Percentiles rank a stretch among this genome's conserved stretches.
Conservation (phyloP, 1,140 invertebrate species). For the Lethrus apterus region DNA sequence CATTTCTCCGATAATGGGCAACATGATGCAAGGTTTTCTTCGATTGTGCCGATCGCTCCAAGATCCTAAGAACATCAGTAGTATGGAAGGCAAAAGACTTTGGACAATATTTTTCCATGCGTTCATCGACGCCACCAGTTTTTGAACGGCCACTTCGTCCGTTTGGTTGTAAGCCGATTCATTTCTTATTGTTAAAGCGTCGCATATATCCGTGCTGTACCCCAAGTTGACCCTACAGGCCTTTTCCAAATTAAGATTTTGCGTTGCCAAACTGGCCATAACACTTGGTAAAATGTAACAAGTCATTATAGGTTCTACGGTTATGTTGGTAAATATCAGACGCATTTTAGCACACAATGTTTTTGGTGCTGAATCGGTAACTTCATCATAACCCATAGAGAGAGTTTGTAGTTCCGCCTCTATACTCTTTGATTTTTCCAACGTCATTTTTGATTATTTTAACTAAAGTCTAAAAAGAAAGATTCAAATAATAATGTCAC, state of each 20-base stretch:
- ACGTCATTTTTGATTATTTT: constrained; percentile 27
- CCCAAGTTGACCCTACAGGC: constrained; percentile 56
- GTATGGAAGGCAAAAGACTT: constrained; percentile 48
- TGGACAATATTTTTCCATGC: constrained; percentile 51
- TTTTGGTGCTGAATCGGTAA: neutral
- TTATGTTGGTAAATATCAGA: constrained; percentile 32
- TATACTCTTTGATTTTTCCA: constrained; percentile 27
- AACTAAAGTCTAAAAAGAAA: too few species aligned
- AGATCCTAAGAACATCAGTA: constrained; percentile 53
- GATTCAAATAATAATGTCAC: too few species aligned
- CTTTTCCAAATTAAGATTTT: constrained; percentile 55
- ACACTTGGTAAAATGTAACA: constrained; percentile 47
- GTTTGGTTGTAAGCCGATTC: constrained; percentile 39
- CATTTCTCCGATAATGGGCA: constrained; percentile 48
- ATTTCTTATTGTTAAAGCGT: constrained; percentile 45
- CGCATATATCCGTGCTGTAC: constrained; percentile 50
- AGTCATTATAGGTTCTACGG: constrained; percentile 48
- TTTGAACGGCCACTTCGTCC: constrained; percentile 46
- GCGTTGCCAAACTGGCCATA: constrained; percentile 44
- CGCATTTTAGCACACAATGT: constrained; percentile 1
- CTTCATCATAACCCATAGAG: neutral
- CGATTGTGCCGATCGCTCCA: constrained; percentile 53
- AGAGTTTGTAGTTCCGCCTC: constrained; percentile 24
- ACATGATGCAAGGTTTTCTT: constrained; percentile 50
- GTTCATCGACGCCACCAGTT: constrained; percentile 49